These are phyloP conservation scores for Empis livida DNA, from an alignment of 2,888 invertebrate genomes.

Conservation along the genomic window DNA sequence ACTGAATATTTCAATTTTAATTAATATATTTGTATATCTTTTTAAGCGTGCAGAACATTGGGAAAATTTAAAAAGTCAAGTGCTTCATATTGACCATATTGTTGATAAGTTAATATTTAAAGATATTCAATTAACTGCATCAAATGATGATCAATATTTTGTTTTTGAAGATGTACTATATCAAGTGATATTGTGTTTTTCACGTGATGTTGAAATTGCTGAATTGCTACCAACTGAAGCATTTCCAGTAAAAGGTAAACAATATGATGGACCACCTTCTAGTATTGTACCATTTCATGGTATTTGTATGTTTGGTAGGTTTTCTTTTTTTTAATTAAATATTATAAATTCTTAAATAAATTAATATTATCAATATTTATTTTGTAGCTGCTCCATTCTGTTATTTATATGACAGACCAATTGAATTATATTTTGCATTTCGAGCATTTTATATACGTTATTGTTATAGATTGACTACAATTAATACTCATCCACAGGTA, in stretches of 20 bases:
- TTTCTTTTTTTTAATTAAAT: too few species aligned
- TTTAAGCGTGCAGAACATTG: constrained; percentile 61
- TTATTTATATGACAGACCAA: constrained; percentile 81
- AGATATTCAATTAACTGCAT: constrained; percentile 90
- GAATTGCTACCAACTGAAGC: constrained; percentile 49
- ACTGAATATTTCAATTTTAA: background rate
- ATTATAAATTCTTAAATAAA: constrained; percentile 34
- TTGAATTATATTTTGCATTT: constrained; percentile 78
- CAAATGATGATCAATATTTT: constrained; percentile 96
- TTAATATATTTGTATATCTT: constrained; percentile 12
- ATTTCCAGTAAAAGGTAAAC: constrained; percentile 28
- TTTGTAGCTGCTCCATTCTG: constrained; percentile 84
- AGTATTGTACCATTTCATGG: constrained; percentile 95
- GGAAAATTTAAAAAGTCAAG: constrained; percentile 64
- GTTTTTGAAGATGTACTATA: constrained; percentile 93
- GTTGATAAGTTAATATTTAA: constrained; percentile 91
- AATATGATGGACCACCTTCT: constrained; percentile 59
- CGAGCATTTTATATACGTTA: constrained; percentile 82
- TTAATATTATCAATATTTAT: background rate
- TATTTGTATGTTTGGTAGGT: constrained; percentile 90
- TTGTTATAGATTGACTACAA: constrained; percentile 83
- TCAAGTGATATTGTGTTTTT: constrained; percentile 87
- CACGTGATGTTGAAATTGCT: constrained; percentile 71
- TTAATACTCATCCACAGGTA: constrained; percentile 80
- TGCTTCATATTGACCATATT: constrained; percentile 79